Percentiles rank a stretch among this genome's conserved stretches.
These are phyloP conservation scores for Aselliscus stoliczkanus DNA, from an alignment of 2,797 vertebrate genomes.

Conservation along the genomic window DNA sequence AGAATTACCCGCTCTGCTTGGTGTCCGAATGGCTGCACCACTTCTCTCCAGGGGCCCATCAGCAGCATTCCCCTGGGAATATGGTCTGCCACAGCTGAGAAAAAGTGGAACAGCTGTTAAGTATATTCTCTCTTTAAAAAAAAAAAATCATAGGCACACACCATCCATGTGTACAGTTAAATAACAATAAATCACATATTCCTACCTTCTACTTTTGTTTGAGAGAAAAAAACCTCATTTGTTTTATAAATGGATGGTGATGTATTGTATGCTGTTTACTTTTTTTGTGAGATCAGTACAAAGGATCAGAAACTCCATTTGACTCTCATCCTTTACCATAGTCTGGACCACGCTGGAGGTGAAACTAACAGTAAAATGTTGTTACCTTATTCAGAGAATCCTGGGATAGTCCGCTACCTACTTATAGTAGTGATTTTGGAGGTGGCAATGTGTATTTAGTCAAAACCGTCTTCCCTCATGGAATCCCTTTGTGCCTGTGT, in stretches of 20 bases:
- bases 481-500: background rate
- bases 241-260: background rate
- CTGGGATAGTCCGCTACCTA: background rate
- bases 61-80: slow-evolving; percentile 85
- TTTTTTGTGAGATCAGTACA: background rate
- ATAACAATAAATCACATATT: background rate
- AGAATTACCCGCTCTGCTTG: slow-evolving; percentile 88
- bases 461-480: background rate
- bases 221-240: background rate
- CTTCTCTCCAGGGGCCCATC: slow-evolving; percentile 87
- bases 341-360: background rate
- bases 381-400: background rate
- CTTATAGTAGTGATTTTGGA: background rate
- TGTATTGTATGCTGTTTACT: background rate
- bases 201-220: background rate
- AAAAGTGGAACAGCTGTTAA: slow-evolving; percentile 49
- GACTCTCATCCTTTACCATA: background rate
- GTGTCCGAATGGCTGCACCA: slow-evolving; percentile 73
- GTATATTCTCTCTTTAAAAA: background rate
- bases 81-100: slow-evolving; percentile 93
- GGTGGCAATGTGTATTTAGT: background rate
- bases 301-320: background rate
- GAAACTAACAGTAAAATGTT: background rate
- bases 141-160: background rate
- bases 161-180: background rate